These are phyloP conservation scores for Leucoraja ocellata DNA, from an alignment of 2,797 vertebrate species.

Conservation along the genomic window DNA sequence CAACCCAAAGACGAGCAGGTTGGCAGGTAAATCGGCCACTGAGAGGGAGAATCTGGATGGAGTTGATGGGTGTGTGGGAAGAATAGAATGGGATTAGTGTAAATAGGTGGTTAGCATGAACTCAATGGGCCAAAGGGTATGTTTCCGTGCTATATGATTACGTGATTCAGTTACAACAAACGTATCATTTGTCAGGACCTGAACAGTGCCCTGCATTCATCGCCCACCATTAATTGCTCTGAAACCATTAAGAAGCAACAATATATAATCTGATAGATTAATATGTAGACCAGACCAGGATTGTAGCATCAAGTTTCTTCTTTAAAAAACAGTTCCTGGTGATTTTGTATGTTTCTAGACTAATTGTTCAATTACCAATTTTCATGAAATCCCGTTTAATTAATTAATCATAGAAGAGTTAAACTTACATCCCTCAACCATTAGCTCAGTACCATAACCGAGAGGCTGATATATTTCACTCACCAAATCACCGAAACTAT, in stretches of 20 bases:
- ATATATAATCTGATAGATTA: neutral
- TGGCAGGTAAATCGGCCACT: too few relatives aligned
- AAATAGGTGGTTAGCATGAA: too few relatives aligned
- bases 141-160: too few relatives aligned
- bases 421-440: neutral
- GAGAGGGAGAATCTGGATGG: too few relatives aligned
- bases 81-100: too few relatives aligned
- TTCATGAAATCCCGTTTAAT: neutral
- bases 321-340: neutral
- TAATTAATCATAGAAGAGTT: too few relatives aligned
- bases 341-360: neutral
- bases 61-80: too few relatives aligned
- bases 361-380: neutral
- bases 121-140: too few relatives aligned
- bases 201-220: neutral
- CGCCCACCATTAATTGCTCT: neutral
- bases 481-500: conserved; percentile 8
- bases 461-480: neutral
- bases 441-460: neutral
- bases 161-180: too few relatives aligned
- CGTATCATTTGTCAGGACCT: neutral
- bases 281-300: neutral
- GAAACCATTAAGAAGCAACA: neutral
- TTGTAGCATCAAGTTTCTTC: neutral
- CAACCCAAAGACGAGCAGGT: too few relatives aligned